Conservation (phyloP, 2,797 vertebrate genomes). For the Adelosebastes latens region DNA sequence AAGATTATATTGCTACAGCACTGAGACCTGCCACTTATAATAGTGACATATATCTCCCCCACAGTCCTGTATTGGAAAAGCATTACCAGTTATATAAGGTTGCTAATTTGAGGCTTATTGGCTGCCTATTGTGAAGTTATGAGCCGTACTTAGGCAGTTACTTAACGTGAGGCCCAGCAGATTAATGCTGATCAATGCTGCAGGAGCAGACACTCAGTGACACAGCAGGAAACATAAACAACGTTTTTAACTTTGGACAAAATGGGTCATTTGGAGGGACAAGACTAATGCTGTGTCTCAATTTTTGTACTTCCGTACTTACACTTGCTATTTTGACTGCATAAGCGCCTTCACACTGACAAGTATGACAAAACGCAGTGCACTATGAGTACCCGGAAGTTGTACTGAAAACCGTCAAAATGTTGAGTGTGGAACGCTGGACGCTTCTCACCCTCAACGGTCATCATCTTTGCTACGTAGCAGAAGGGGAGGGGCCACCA, state of each 20-base stretch:
- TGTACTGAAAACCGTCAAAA: no score
- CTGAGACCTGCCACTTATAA: neutral
- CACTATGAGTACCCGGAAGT: no score
- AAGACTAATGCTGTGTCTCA: neutral
- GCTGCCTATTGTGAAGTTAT: constrained; percentile 43
- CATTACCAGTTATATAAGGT: constrained; percentile 44
- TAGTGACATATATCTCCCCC: neutral
- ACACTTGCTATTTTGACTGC: no score
- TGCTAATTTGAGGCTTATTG: constrained; percentile 52
- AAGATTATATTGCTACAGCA: neutral
- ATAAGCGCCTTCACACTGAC: no score
- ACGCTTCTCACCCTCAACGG: no score
- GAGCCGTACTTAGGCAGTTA: constrained; percentile 37
- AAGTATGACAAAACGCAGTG: no score
- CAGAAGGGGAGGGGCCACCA: no score
- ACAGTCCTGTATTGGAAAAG: constrained; percentile 24
- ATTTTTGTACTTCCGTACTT: no score
- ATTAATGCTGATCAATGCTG: constrained; percentile 29
- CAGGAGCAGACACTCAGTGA: neutral
- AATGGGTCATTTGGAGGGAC: neutral
- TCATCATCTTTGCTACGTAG: no score
- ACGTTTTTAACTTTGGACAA: neutral
- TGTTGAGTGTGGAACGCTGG: no score
- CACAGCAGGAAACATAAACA: constrained; percentile 15
- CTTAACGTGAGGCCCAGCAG: constrained; percentile 21